Conservation (phyloP, 2,113 vertebrate species). For the Panthera leo region DNA sequence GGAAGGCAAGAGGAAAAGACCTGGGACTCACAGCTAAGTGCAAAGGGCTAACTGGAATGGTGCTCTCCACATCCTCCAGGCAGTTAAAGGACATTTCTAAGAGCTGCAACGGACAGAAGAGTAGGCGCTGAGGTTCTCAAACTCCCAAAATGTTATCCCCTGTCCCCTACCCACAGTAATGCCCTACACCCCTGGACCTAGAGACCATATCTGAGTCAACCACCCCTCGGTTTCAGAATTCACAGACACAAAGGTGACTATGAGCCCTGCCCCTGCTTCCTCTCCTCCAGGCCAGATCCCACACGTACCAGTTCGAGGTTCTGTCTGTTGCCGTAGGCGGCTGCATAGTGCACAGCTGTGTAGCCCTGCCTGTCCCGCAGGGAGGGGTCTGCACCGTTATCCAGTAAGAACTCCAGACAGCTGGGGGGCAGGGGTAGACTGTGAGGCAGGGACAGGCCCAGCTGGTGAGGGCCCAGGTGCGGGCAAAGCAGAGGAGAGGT, state of each 20-base stretch:
- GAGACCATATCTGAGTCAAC: background rate
- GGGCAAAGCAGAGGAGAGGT: background rate
- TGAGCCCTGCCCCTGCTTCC: background rate
- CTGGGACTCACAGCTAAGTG: conserved; percentile 96
- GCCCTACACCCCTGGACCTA: background rate
- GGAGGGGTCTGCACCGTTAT: conserved; percentile 95
- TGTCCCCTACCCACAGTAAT: background rate
- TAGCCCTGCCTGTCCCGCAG: conserved; percentile 95
- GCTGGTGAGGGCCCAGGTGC: background rate
- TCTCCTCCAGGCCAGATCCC: background rate
- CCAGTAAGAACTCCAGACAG: conserved; percentile 95
- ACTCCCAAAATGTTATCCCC: background rate
- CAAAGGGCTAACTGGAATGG: conserved; percentile 95
- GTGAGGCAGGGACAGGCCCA: conserved; percentile 39
- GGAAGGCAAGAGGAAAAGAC: background rate
- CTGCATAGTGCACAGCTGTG: conserved; percentile 97
- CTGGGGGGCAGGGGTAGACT: conserved; percentile 78
- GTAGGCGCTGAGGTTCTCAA: background rate
- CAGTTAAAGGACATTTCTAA: conserved; percentile 99
- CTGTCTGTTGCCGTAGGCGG: conserved; percentile 95
- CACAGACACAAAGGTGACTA: background rate
- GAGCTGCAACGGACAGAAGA: conserved; percentile 85
- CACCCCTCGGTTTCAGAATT: background rate
- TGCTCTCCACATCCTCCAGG: conserved; percentile 96
- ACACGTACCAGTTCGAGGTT: conserved; percentile 94